Base-by-base conservation (phyloP, 1,140 invertebrate genomes). In the Penaeus vannamei region DNA sequence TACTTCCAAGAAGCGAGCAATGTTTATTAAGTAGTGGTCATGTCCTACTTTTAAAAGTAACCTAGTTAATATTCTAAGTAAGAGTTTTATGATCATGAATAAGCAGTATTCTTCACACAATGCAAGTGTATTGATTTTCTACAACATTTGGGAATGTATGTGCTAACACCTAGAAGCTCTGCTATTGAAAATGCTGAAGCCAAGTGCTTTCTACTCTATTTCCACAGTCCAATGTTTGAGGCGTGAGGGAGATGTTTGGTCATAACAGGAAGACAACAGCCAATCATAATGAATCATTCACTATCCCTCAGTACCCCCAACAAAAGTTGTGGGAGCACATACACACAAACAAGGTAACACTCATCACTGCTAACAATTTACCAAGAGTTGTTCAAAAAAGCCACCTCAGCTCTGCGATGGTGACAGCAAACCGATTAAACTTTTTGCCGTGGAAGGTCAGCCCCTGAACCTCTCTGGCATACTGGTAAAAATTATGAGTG, bases 1-100 rank as follows among this genome's bases (percentile, higher is more conserved):
- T 36, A 84, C 69, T 64, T 17, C 64, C 42, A n/a, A 26, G 62
- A 84, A 84, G 83, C 83, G 46, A 84, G 83, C 83, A 69, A 84
- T 84, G 69, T 69, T 84, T 66, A 84, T n/a, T 46, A 42, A 46
- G 64, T 60, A 66, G n/a, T 59, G 79, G 77, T 46, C 32, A 46
- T 46, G 10, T 79, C 53, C 77, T 46, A 42, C 23, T 19, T 79
- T 79, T 36, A 46, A 79, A 53, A 53, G 53, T 79, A 79, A 79
- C 77, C 32, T 46, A 79, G n/a, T 42, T 79, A 79, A 53, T 79
- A 53, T 53, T 53, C 53, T 79, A 79, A 79, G 77, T 79, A 79
- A 79, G 76, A 79, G 77, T 79, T 79, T 72, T 72, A 76, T 76
- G 29, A 76, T 36, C 72, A 76, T 76, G 72, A 76, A 76, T 76